phyloP scores from a whole-genome alignment of 2,113 vertebrate species.

The Pycnonotus jocosus region DNA sequence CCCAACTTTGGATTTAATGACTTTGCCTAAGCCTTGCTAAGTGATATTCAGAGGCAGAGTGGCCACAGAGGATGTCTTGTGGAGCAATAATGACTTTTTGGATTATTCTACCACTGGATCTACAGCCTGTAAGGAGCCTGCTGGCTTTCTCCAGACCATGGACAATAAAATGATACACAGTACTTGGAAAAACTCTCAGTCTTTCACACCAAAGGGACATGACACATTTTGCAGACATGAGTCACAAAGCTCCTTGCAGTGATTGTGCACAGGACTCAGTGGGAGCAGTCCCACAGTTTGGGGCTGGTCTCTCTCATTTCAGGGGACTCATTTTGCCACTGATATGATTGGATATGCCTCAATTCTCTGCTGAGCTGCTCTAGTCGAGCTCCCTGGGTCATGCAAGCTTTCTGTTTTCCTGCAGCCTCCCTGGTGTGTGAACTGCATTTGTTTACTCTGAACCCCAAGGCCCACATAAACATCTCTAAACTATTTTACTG shows the following conservation, averaged over 20 bases:
- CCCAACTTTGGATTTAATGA: not conserved
- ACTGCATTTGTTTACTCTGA: conserved; percentile 21
- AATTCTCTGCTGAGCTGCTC: not conserved
- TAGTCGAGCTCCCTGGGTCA: not conserved
- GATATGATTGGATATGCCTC: not conserved
- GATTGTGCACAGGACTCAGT: not conserved
- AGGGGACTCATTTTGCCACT: not conserved
- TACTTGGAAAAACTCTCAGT: not conserved
- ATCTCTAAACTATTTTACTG: conserved; percentile 50
- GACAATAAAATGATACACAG: not conserved
- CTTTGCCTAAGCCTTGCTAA: not conserved
- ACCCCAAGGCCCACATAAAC: conserved; percentile 58
- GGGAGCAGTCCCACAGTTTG: not conserved
- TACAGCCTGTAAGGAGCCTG: not conserved
- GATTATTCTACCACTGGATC: not conserved
- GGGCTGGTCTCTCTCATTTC: not conserved
- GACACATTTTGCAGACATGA: not conserved
- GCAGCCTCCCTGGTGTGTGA: not conserved
- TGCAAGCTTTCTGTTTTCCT: not conserved
- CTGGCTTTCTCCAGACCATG: not conserved
- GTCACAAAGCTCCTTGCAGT: not conserved
- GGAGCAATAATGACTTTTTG: not conserved
- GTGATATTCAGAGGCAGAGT: not conserved
- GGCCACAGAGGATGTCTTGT: not conserved
- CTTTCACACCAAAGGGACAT: not conserved